Evolutionary conservation across 2,797 vertebrate species (phyloP).

Genomic region (Syncerus caffer): DNA sequence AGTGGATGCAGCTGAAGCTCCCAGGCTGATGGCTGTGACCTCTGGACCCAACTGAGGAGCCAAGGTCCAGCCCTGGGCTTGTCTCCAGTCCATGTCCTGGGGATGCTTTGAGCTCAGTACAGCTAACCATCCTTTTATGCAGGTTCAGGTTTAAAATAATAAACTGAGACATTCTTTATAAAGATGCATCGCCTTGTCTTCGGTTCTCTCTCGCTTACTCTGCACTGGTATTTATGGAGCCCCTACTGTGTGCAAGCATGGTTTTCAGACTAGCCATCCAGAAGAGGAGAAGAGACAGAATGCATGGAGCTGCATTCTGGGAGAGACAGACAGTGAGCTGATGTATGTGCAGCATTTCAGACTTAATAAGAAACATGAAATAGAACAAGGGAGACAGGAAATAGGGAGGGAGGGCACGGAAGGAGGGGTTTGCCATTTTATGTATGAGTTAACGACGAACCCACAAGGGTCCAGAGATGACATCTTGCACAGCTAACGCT

Average conservation of each 20-base stretch:
- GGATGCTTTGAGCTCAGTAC: background rate
- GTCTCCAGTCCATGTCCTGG: background rate
- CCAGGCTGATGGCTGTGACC: background rate
- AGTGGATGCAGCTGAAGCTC: background rate
- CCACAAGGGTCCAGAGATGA: background rate
- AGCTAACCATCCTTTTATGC: slow-evolving; percentile 1
- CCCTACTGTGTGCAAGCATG: background rate
- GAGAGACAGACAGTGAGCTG: background rate
- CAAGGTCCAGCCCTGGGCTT: background rate
- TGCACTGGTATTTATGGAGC: background rate
- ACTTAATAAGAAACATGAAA: background rate
- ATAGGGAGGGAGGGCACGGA: background rate
- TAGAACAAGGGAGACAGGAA: background rate
- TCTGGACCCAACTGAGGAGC: background rate
- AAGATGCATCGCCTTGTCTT: slow-evolving; percentile 21
- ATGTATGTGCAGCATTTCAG: background rate
- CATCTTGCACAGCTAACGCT: background rate
- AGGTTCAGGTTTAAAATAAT: slow-evolving; percentile 52
- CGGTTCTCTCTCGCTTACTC: background rate
- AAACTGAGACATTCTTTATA: slow-evolving; percentile 55
- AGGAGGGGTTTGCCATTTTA: background rate
- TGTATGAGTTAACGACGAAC: background rate
- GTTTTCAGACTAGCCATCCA: background rate
- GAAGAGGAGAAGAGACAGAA: background rate
- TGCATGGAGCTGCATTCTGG: background rate